phyloP scores from a whole-genome alignment of 2,113 vertebrate genomes.

The Chrysochloris asiatica region DNA sequence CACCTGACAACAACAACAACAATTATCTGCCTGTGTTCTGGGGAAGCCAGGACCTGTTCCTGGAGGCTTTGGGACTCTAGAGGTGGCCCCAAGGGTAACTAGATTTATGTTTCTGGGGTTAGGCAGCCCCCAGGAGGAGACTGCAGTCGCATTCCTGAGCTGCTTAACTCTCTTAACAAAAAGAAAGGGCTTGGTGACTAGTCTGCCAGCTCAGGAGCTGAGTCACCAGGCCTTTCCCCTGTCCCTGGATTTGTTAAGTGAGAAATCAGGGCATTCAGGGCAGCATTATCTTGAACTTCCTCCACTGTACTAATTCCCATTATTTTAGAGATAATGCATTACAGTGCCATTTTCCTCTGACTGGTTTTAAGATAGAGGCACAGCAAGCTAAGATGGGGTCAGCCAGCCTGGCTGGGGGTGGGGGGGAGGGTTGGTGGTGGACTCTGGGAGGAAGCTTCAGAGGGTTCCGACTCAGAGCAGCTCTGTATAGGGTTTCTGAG shows the following conservation, averaged over 20 bases:
- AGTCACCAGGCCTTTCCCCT: background rate
- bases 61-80: background rate
- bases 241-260: conserved; percentile 38
- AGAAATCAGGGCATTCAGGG: conserved; percentile 8
- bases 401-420: fast-evolving
- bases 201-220: background rate
- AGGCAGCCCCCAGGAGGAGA: background rate
- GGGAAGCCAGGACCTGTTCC: background rate
- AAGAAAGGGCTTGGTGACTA: background rate
- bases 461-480: background rate
- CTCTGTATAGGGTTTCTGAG: too few species aligned
- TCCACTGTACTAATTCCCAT: background rate
- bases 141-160: background rate
- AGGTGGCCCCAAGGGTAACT: background rate
- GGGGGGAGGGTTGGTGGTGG: too few species aligned
- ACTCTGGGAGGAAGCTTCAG: background rate
- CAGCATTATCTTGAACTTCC: conserved; percentile 29
- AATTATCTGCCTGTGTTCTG: background rate
- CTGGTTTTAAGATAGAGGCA: background rate
- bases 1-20: too few species aligned
- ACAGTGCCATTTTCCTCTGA: background rate
- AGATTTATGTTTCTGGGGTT: background rate
- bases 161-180: background rate
- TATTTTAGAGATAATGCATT: background rate
- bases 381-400: background rate